These are phyloP conservation scores for Eubucco bourcierii DNA, from an alignment of 2,113 vertebrate genomes.

Conservation along the genomic window DNA sequence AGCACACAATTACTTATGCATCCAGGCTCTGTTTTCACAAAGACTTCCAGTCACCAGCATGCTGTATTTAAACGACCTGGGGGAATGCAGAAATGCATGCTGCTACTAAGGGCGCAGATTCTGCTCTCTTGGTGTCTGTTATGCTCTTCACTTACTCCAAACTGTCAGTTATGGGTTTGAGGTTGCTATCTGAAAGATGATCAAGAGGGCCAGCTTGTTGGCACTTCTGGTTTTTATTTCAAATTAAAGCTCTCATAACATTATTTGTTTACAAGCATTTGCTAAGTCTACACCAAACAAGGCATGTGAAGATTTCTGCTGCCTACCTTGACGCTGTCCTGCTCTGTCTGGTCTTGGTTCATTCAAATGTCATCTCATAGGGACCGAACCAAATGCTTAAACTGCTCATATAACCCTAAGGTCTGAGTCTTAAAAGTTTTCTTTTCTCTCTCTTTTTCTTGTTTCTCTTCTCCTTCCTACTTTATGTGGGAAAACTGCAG, in stretches of 20 bases:
- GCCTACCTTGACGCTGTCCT: neutral
- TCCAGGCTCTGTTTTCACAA: constrained; percentile 20
- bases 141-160: neutral
- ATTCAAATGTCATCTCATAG: constrained; percentile 23
- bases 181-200: neutral
- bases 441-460: neutral
- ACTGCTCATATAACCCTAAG: constrained; percentile 22
- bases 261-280: neutral
- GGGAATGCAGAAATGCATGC: neutral
- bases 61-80: neutral
- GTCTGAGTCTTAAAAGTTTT: constrained; percentile 18
- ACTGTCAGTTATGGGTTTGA: neutral
- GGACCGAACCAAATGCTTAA: neutral
- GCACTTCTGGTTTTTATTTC: neutral
- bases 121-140: neutral
- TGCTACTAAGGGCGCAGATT: neutral
- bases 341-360: constrained; percentile 4
- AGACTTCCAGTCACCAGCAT: neutral
- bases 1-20: constrained; percentile 15
- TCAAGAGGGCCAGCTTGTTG: neutral
- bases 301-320: neutral
- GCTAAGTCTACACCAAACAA: neutral
- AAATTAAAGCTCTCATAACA: neutral
- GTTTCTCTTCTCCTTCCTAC: neutral
- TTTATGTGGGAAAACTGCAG: constrained; percentile 60